Evolutionary conservation across 2,113 vertebrate species (phyloP), one percentile per base, ranked within the genome.

Genomic region (Cinclus cinclus): DNA sequence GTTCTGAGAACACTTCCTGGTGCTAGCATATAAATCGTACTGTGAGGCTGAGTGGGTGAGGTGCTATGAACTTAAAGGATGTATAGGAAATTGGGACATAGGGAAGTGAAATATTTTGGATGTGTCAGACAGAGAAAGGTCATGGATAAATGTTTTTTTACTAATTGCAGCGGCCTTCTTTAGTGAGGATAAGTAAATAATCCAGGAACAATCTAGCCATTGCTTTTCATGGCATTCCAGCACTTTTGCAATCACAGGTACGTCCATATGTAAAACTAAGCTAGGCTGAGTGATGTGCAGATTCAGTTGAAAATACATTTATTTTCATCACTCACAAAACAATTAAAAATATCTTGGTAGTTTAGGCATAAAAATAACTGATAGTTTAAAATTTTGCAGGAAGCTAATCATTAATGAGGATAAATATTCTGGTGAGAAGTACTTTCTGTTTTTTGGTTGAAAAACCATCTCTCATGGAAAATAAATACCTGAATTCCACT

Each of bases 21-120:
- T 80, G 25, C 28, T 77, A n/a, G 28, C 0, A 1, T 46, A 15
- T 56, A 50, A 58, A 85, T 46, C 0, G 0, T 63, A 6, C 41
- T 41, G 31, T 33, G 52, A 87, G 42, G 31, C 22, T 63, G 41
- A 23, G 22, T 64, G 52, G 24, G 11, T 63, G 44, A 28, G 10
- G 18, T 69, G 31, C 75, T 87, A 19, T 0, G 8, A 20, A 42
- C 5, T 10, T 39, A 56, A 8, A 78, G n/a, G 35, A 37, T 42
- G 10, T 24, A 11, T 33, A 41, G 37, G 79, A 31, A 20, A 15
- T 46, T 78, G 31, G 20, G 24, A 75, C 24, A 42, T 2, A 39
- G 4, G 15, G 20, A 81, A 60, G 8, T 33, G 39, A 80, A 94
- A 89, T 55, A 23, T 25, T 69, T 53, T 83, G 27, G 14, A 15